Conservation (phyloP, 2,113 vertebrate species). For the Polyodon spathula region DNA sequence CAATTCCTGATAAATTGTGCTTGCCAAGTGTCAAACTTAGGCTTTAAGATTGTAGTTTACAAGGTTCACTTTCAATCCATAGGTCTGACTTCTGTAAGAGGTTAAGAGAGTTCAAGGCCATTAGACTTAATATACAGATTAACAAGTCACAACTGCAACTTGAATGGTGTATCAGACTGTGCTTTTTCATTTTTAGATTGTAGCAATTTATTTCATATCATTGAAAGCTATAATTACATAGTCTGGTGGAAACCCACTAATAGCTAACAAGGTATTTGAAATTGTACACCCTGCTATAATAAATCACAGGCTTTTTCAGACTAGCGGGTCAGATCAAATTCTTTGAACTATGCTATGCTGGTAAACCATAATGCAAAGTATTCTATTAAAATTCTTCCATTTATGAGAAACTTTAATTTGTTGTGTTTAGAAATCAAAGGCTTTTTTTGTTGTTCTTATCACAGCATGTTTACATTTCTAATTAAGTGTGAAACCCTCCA, state of each 20-base stretch:
- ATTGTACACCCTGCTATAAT: conserved; percentile 14
- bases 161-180: not conserved
- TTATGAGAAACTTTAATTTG: not conserved
- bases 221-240: conserved; percentile 38
- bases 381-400: conserved; percentile 20
- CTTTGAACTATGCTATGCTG: conserved; percentile 5
- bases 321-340: conserved; percentile 3
- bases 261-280: conserved; percentile 9
- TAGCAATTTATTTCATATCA: conserved; percentile 21
- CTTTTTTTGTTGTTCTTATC: not conserved
- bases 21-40: not conserved
- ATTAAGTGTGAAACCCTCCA: too few species aligned
- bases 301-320: conserved; percentile 14
- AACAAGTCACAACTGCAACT: conserved; percentile 1
- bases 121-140: not conserved
- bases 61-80: not conserved
- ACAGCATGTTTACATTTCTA: not conserved
- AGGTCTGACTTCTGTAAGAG: not conserved
- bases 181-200: conserved; percentile 13
- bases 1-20: not conserved
- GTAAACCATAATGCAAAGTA: conserved; percentile 14
- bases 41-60: not conserved
- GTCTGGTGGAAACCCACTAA: conserved; percentile 36
- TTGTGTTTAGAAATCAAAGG: not conserved
- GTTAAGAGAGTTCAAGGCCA: not conserved